A percentile compares a stretch with the other conserved stretches of the same genome.
These are phyloP conservation scores for Leucania comma DNA, from an alignment of 2,888 invertebrate genomes.

Conservation along the genomic window DNA sequence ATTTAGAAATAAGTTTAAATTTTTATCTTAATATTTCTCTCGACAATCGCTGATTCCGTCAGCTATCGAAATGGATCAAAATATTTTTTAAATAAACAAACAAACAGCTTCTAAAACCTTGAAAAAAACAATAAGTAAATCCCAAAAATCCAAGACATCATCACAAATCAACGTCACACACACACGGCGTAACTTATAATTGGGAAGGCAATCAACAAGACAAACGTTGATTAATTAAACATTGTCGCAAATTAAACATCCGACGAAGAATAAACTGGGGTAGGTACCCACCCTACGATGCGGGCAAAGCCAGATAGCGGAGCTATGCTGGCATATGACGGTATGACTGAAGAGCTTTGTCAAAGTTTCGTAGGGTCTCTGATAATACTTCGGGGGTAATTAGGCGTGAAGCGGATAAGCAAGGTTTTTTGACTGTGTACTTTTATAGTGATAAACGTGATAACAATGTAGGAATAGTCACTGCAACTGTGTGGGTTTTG, in stretches of 20 bases:
- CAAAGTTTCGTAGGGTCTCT: conserved; percentile 60
- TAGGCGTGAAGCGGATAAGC: conserved; percentile 60
- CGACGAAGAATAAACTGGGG: conserved; percentile 79
- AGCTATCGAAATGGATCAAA: no score
- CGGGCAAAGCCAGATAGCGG: conserved; percentile 59
- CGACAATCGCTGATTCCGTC: no score
- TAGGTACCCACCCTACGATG: conserved; percentile 42
- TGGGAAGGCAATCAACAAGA: conserved; percentile 88
- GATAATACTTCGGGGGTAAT: conserved; percentile 61
- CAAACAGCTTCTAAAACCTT: not conserved
- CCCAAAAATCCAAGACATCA: conserved; percentile 50
- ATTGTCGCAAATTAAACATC: conserved; percentile 88
- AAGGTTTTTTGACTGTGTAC: conserved; percentile 48
- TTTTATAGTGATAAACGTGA: conserved; percentile 22
- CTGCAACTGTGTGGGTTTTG: conserved; percentile 3
- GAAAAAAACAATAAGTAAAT: conserved; percentile 29
- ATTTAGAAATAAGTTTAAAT: no score
- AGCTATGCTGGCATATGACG: conserved; percentile 48
- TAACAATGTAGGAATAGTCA: not conserved
- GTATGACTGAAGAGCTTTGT: conserved; percentile 63
- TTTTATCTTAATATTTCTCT: no score
- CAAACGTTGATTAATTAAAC: conserved; percentile 89
- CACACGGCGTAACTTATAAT: conserved; percentile 87
- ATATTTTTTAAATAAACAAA: not conserved
- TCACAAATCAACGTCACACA: conserved; percentile 85